A percentile compares a stretch with the other conserved stretches of the same genome.
Conservation (phyloP, 2,888 invertebrate species). For the Melieria omissa region DNA sequence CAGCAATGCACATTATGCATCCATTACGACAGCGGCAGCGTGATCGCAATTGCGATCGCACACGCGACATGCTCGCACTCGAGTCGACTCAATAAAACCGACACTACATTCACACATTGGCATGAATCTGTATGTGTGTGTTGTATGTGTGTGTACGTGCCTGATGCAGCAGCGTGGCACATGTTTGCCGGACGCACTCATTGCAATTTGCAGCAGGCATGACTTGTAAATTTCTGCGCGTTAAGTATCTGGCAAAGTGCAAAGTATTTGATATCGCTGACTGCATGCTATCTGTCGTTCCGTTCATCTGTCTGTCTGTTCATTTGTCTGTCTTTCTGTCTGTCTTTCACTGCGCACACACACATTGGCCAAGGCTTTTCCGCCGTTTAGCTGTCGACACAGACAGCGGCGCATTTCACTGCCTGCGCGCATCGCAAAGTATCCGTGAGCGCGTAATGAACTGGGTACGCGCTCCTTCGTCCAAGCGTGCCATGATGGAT, state of each 20-base stretch:
- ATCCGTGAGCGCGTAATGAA: slow-evolving; percentile 60
- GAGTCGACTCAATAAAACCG: slow-evolving; percentile 12
- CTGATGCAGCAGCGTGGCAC: slow-evolving; percentile 11
- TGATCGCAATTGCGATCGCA: slow-evolving; percentile 24
- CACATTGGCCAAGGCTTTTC: not conserved
- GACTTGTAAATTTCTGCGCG: slow-evolving; percentile 65
- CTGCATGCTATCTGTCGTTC: not conserved
- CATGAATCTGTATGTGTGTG: not conserved
- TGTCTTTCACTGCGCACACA: slow-evolving; percentile 12
- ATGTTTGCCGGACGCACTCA: slow-evolving; percentile 14
- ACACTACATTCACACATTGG: not conserved
- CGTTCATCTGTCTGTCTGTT: not conserved
- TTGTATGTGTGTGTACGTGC: not conserved
- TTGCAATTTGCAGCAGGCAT: slow-evolving; percentile 61
- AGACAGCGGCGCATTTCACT: slow-evolving; percentile 9
- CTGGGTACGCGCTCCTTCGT: slow-evolving; percentile 62
- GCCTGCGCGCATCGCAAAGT: slow-evolving; percentile 43
- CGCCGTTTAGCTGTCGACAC: slow-evolving; percentile 16
- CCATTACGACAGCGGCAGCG: slow-evolving; percentile 21
- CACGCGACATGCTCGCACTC: not conserved
- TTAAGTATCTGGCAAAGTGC: slow-evolving; percentile 66
- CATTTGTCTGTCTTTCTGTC: not conserved
- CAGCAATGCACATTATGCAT: not conserved
- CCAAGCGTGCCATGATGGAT: slow-evolving; percentile 64
- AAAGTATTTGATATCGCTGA: slow-evolving; percentile 57